Evolutionary conservation across 2,888 invertebrate species (phyloP).

Genomic region (Carpatolechia fugitivella): DNA sequence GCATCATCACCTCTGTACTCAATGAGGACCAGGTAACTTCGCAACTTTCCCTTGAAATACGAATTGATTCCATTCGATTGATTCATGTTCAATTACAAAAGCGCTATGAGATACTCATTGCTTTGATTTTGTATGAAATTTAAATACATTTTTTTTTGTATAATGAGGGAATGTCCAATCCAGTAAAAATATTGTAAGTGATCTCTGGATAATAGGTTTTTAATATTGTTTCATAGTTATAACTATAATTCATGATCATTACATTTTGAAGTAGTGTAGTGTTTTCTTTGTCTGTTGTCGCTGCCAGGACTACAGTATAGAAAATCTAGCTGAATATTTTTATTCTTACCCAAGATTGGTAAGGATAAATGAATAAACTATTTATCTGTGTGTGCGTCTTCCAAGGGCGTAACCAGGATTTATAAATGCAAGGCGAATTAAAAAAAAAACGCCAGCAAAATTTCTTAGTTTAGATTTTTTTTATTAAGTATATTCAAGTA

Average conservation of each 20-base stretch:
- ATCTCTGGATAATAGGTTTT: not conserved
- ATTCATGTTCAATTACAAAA: not conserved
- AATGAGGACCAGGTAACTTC: slow-evolving; percentile 88
- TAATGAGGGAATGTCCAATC: not conserved
- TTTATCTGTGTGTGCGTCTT: slow-evolving; percentile 1
- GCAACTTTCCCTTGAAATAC: not conserved
- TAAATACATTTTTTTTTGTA: not conserved
- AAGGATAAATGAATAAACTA: not conserved
- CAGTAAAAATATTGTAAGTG: not conserved
- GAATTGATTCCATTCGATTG: not conserved
- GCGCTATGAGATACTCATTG: not conserved
- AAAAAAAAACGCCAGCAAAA: not conserved
- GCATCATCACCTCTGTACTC: slow-evolving; percentile 90
- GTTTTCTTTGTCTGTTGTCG: slow-evolving; percentile 4
- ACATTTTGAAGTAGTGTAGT: not conserved
- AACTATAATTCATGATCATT: not conserved
- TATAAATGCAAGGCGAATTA: not conserved
- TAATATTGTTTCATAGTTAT: not conserved
- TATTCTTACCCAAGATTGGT: slow-evolving; percentile 6
- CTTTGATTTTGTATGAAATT: not conserved
- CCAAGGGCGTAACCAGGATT: not conserved
- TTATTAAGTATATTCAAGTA: too few relatives aligned
- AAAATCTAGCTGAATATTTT: slow-evolving; percentile 4
- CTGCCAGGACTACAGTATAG: slow-evolving; percentile 9
- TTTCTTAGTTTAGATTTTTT: too few relatives aligned